Evolutionary conservation across 2,888 invertebrate genomes (phyloP), one percentile per base, ranked within the genome.

Genomic region (Margaritifera margaritifera): DNA sequence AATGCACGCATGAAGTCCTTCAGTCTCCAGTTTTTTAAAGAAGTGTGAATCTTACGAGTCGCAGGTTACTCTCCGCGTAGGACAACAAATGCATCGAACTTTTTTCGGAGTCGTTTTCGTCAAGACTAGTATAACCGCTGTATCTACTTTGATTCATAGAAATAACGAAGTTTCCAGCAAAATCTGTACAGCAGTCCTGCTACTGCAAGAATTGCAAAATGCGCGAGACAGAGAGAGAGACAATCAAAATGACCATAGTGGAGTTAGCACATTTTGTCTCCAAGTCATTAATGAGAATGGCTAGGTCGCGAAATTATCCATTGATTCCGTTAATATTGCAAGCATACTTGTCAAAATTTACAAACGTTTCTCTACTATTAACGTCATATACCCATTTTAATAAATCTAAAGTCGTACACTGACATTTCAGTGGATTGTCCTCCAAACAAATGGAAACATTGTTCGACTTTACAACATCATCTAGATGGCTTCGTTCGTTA

Each of bases 1-100:
- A 57, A 78, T 59, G 58, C 79, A 80, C 6, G 82, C 73, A 18
- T 53, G 66, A 18, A 78, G 60, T 2, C 72, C 79, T 1, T 58
- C 51, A 25, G 31, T 54, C 53, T 74, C 74, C 11, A 74, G 31
- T 19, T 53, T 52, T 31, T 64, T 52, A 67, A 69, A n/a, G 25
- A 18, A 76, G 42, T 20, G 58, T 56, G 5, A 62, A 56, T 19
- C 42, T 25, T 4, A 75, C 71, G 56, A 71, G 72, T 1, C 11
- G 42, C 15, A 64, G 59, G 59, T 79, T 66, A 0, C 66, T 69
- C 15, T 72, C 64, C 15, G 72, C 65, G 56, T 75, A 79, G 1
- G 74, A 75, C 15, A 79, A 63, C 59, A 80, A 80, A 57, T 81
- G 75, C 61, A 69, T 73, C 20, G 58, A 66, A 62, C 62, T 75